These are phyloP conservation scores for Eupithecia insigniata DNA, from an alignment of 2,888 invertebrate species.

Conservation along the genomic window DNA sequence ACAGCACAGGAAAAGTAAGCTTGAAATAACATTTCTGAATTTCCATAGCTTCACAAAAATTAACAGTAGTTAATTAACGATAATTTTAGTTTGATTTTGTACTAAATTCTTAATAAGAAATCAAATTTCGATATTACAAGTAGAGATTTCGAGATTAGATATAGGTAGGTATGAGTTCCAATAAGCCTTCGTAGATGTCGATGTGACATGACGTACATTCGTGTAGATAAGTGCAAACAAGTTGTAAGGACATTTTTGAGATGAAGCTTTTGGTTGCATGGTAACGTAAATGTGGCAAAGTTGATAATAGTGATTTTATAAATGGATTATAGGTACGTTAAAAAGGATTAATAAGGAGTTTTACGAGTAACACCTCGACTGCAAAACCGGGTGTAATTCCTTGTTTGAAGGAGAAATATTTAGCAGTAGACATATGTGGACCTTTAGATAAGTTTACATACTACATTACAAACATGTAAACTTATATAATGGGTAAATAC, in stretches of 20 bases:
- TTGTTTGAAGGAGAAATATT: no score
- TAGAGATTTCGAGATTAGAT: no score
- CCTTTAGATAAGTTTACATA: no score
- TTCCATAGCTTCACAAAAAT: background rate
- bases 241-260: background rate
- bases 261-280: background rate
- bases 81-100: background rate
- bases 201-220: slow-evolving; percentile 22
- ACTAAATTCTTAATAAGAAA: background rate
- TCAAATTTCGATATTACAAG: background rate
- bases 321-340: background rate
- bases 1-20: background rate
- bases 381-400: no score
- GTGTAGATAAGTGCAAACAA: slow-evolving; percentile 6
- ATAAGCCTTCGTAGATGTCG: slow-evolving; percentile 29
- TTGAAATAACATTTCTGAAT: background rate
- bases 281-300: background rate
- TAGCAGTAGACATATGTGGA: no score
- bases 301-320: background rate
- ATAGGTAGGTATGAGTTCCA: background rate
- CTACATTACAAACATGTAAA: no score
- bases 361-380: no score
- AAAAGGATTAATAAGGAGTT: no score
- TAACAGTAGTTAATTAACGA: background rate
- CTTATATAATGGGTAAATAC: no score